Base-by-base conservation (phyloP, 2,888 invertebrate genomes). In the Erannis defoliaria region DNA sequence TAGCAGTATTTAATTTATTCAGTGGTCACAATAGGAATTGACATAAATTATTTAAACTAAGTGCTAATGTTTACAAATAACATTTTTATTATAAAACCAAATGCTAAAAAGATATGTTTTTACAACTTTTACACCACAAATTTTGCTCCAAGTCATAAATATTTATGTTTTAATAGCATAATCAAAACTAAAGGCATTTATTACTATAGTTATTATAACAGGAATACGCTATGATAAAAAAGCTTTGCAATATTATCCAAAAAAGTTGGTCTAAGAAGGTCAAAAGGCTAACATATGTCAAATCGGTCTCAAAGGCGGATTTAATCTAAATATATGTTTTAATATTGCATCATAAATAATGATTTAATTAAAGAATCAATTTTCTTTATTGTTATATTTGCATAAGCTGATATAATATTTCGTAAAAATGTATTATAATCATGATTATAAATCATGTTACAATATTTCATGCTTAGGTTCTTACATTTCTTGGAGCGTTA, bases 301-400 rank as follows among this genome's bases (percentile, higher is more conserved):
- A 43, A 51, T 53, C 12, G 45, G 29, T 42, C 42, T 38, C 19
- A 35, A 35, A 31, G 37, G 19, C 23, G 8, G 23, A 26, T 43
- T 43, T 55, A 55, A 55, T 60, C 54, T 21, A 18, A 29, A 60
- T 55, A 49, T 51, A 55, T 60, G 60, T 54, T 48, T 54, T 55
- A 60, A 43, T 54, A 37, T 35, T 26, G 23, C 35, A 45, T 16
- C 19, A 14, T 18, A 46, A 46, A 31, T 40, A 18, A 43, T 26
- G 45, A 29, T 23, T 26, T 33, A 19, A 42, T 50, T 18, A 18
- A n/a, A 40, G 46, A 56, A 31, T 56, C 26, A 49, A 56, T 56
- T 56, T 56, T 45, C 19, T 51, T 37, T 51, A 35, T 38, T 14
- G n/a, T 42, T 8, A 40, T 29, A 60, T 60, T 49, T 60, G 33